Evolutionary conservation across 1,140 invertebrate genomes (phyloP).

Genomic region (Lepidurus couesii): DNA sequence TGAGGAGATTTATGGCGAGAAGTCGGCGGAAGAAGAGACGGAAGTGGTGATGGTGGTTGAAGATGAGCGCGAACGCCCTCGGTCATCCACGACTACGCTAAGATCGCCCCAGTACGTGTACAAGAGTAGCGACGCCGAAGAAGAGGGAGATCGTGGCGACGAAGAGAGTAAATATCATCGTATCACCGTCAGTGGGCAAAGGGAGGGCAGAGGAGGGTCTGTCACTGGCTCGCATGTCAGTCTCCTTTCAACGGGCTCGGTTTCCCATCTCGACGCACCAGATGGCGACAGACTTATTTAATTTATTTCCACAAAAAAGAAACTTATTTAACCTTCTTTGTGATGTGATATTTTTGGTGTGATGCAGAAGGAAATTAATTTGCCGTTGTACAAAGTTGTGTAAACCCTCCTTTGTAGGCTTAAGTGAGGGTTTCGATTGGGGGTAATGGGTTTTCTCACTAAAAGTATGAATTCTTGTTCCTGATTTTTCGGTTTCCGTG

Average conservation of each 20-base stretch:
- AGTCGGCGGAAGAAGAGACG: neutral
- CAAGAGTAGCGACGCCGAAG: conserved; percentile 12
- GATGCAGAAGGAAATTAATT: no score
- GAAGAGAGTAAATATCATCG: neutral
- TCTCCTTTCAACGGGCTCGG: neutral
- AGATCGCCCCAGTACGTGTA: conserved; percentile 28
- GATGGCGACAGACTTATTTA: conserved; percentile 3
- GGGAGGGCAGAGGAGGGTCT: neutral
- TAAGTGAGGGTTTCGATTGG: no score
- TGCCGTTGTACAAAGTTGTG: no score
- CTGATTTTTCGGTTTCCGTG: no score
- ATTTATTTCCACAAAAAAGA: neutral
- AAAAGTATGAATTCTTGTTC: no score
- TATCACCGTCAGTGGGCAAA: neutral
- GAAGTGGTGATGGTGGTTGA: conserved; percentile 12
- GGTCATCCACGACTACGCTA: conserved; percentile 31
- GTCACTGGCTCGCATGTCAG: neutral
- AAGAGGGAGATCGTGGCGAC: neutral
- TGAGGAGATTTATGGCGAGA: conserved; percentile 26
- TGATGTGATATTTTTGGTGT: neutral
- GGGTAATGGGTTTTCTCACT: no score
- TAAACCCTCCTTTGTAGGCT: no score
- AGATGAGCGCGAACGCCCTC: conserved; percentile 24
- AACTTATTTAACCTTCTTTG: neutral
- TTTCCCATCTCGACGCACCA: neutral